A percentile compares a stretch with the other conserved stretches of the same genome.
These are phyloP conservation scores for Reticulitermes lucifugus DNA, from an alignment of 2,888 invertebrate genomes.

Conservation along the genomic window DNA sequence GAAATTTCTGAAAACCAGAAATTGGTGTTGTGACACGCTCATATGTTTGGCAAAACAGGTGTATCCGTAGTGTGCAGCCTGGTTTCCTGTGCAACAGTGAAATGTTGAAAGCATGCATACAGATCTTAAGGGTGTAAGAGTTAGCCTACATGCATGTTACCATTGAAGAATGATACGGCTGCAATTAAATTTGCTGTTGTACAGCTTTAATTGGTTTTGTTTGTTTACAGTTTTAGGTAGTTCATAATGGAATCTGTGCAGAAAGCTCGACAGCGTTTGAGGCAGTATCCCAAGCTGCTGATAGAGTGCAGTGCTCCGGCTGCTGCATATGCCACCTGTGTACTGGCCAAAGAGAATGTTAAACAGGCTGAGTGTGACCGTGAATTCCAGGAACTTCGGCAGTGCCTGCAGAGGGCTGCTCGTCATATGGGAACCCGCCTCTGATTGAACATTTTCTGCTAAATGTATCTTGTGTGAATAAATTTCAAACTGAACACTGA, in stretches of 20 bases:
- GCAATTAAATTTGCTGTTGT: no score
- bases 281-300: constrained; percentile 79
- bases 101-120: no score
- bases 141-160: no score
- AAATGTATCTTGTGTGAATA: neutral
- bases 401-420: constrained; percentile 79
- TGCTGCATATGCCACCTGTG: constrained; percentile 82
- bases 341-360: constrained; percentile 77
- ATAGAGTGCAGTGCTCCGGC: constrained; percentile 79
- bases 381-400: constrained; percentile 82
- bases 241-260: constrained; percentile 81
- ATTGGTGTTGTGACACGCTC: no score
- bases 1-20: no score
- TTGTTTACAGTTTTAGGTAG: neutral
- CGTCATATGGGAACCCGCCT: constrained; percentile 76
- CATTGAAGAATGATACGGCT: no score
- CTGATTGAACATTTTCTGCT: constrained; percentile 61
- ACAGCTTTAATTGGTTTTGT: neutral
- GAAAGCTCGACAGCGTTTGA: constrained; percentile 78
- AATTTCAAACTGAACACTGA: neutral
- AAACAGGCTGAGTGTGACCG: constrained; percentile 78
- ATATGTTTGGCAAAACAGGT: no score
- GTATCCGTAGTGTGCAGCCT: no score
- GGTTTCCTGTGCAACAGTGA: no score
- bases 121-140: no score